Evolutionary conservation across 2,113 vertebrate genomes (phyloP).

Genomic region (Eurystomus gularis): DNA sequence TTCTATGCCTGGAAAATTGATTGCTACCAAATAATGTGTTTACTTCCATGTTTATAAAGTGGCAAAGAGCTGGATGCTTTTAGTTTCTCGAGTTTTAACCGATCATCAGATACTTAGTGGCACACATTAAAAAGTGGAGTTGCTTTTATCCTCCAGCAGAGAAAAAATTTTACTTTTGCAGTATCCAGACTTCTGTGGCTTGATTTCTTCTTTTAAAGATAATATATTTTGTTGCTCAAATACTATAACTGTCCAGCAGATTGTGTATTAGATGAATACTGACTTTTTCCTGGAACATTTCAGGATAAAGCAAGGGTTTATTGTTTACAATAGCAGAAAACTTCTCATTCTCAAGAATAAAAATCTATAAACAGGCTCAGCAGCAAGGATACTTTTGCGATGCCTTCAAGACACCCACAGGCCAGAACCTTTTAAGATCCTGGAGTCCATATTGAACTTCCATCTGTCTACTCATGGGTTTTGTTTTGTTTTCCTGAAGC

Average conservation of each 20-base stretch:
- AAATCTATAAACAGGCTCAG: not conserved
- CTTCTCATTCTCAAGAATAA: not conserved
- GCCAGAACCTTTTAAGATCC: not conserved
- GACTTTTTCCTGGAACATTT: not conserved
- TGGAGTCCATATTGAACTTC: not conserved
- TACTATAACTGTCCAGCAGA: not conserved
- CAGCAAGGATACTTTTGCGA: not conserved
- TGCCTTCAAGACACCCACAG: not conserved
- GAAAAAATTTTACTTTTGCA: not conserved
- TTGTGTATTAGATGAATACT: not conserved
- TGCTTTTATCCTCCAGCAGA: not conserved
- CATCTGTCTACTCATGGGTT: fast-evolving
- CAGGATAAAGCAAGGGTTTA: not conserved
- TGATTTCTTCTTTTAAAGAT: not conserved
- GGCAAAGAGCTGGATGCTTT: not conserved
- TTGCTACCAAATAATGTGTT: not conserved
- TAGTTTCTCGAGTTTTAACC: not conserved
- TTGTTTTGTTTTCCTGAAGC: not conserved
- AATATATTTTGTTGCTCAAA: not conserved
- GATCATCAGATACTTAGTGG: not conserved
- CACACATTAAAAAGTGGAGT: not conserved
- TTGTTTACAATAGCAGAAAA: not conserved
- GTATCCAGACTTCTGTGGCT: not conserved
- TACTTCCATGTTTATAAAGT: not conserved
- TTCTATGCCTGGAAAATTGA: not conserved